phyloP scores from a whole-genome alignment of 2,888 invertebrate species.

The Operophtera brumata region DNA sequence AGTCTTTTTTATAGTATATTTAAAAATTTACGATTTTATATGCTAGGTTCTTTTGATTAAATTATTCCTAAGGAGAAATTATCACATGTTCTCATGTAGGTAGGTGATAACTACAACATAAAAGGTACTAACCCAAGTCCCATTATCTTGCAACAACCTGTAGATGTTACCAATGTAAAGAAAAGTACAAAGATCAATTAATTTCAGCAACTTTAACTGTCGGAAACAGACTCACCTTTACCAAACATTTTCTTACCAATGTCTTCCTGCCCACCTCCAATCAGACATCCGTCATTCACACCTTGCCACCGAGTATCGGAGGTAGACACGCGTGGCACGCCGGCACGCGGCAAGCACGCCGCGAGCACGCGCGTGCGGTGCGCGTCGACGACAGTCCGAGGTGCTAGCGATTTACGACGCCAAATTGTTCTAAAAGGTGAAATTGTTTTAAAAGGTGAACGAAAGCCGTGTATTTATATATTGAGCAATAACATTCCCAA shows the following conservation, averaged over 20 bases:
- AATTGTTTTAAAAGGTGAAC: slow-evolving; percentile 5
- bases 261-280: slow-evolving; percentile 19
- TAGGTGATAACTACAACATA: too few relatives aligned
- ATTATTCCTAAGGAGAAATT: too few relatives aligned
- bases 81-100: too few relatives aligned
- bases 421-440: slow-evolving; percentile 70
- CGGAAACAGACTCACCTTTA: slow-evolving; percentile 15
- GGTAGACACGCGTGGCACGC: slow-evolving; percentile 38
- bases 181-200: neutral
- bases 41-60: too few relatives aligned
- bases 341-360: slow-evolving; percentile 40
- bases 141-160: too few relatives aligned
- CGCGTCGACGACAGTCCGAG: slow-evolving; percentile 55
- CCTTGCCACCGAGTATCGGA: slow-evolving; percentile 40
- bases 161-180: too few relatives aligned
- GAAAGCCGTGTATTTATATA: too few relatives aligned
- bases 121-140: too few relatives aligned
- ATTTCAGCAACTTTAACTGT: neutral
- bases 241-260: neutral
- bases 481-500: too few relatives aligned
- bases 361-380: slow-evolving; percentile 29
- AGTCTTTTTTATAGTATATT: too few relatives aligned
- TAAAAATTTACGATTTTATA: too few relatives aligned
- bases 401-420: slow-evolving; percentile 59
- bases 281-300: slow-evolving; percentile 61